Conservation (phyloP, 2,888 invertebrate species). For the Mythimna vitellina region DNA sequence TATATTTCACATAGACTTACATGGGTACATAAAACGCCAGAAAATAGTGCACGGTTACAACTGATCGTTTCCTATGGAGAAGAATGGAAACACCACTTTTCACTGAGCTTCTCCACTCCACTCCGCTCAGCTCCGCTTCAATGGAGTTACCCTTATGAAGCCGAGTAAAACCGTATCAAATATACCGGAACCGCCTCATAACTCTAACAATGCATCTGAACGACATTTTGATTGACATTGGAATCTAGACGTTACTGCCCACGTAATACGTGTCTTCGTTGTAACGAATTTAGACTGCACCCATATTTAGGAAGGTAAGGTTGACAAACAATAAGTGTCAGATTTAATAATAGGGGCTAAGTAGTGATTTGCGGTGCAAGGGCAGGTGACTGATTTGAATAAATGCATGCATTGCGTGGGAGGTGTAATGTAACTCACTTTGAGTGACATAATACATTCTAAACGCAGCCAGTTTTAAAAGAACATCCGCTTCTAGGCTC, state of each 20-base stretch:
- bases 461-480: no score
- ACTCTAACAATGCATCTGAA: slow-evolving; percentile 49
- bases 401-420: slow-evolving; percentile 19
- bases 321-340: slow-evolving; percentile 38
- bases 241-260: slow-evolving; percentile 62
- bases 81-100: no score
- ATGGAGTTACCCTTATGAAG: not conserved
- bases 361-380: slow-evolving; percentile 15
- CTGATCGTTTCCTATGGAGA: no score
- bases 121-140: no score
- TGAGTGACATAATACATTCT: not conserved
- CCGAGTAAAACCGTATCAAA: slow-evolving; percentile 41
- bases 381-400: slow-evolving; percentile 14
- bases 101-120: no score
- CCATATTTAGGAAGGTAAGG: slow-evolving; percentile 52
- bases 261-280: slow-evolving; percentile 53
- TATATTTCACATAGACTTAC: no score
- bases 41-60: no score
- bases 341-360: slow-evolving; percentile 41
- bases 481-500: no score
- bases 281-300: slow-evolving; percentile 26
- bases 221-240: slow-evolving; percentile 60
- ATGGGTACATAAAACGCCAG: no score
- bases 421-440: not conserved
- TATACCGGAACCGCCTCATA: slow-evolving; percentile 49